phyloP scores from a whole-genome alignment of 2,888 invertebrate species.

The Laspeyria flexula region DNA sequence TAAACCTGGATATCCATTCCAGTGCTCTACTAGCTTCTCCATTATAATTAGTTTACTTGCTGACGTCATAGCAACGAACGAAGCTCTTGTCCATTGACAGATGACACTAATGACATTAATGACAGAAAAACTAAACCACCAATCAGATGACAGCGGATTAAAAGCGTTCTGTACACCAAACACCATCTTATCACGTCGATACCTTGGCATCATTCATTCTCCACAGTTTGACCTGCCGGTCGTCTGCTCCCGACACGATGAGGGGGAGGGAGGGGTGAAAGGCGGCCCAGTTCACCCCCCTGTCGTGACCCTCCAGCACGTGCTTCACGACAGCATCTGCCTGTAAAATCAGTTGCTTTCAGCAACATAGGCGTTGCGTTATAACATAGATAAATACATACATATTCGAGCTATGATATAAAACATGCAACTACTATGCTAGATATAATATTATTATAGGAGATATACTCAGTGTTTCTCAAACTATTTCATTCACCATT shows the following conservation, averaged over 20 bases:
- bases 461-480: no score
- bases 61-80: no score
- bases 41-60: no score
- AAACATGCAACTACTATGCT: not conserved
- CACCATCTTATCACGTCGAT: slow-evolving; percentile 26
- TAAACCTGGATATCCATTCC: no score
- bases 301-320: slow-evolving; percentile 96
- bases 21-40: no score
- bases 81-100: no score
- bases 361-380: slow-evolving; percentile 47
- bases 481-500: no score
- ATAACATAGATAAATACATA: slow-evolving; percentile 48
- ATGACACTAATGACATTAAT: no score
- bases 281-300: slow-evolving; percentile 99
- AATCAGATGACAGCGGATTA: not conserved
- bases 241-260: slow-evolving; percentile 99
- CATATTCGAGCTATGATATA: slow-evolving; percentile 24
- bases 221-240: slow-evolving; percentile 98
- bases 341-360: slow-evolving; percentile 64
- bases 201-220: slow-evolving; percentile 98
- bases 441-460: no score
- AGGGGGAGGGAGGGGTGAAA: slow-evolving; percentile 98
- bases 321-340: slow-evolving; percentile 97
- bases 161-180: slow-evolving; percentile 1
- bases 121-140: no score